These are phyloP conservation scores for Leiothrix lutea DNA, from an alignment of 2,113 vertebrate genomes.

Conservation along the genomic window DNA sequence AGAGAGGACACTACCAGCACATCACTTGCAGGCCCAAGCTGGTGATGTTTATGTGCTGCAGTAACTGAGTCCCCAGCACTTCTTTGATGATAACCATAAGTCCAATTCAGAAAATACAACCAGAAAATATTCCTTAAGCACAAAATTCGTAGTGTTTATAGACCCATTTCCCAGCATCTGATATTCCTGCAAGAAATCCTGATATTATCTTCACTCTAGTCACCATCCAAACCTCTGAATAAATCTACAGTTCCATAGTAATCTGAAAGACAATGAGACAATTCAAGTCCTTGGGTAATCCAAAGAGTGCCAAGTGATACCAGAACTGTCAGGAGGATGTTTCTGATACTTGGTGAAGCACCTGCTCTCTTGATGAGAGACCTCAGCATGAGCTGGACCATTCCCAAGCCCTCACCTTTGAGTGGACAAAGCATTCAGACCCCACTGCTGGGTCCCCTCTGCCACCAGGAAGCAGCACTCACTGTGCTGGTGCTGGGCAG, in stretches of 20 bases:
- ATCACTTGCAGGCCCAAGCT: not conserved
- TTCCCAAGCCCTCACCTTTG: rapidly evolving
- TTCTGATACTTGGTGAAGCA: not conserved
- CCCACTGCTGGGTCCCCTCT: not conserved
- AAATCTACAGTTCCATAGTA: not conserved
- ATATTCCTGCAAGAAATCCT: not conserved
- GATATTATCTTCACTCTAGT: not conserved
- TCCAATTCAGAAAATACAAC: not conserved
- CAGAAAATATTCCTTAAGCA: not conserved
- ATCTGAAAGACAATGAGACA: not conserved
- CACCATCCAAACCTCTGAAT: not conserved
- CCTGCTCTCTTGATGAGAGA: not conserved
- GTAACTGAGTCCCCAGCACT: not conserved
- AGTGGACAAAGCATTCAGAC: not conserved
- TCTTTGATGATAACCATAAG: not conserved
- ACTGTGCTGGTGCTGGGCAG: not conserved
- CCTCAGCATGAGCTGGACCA: not conserved
- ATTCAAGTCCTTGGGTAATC: not conserved
- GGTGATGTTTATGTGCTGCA: not conserved
- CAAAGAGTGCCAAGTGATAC: not conserved
- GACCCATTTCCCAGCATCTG: not conserved
- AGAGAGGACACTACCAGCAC: not conserved
- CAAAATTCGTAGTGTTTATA: not conserved
- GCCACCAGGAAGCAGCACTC: not conserved
- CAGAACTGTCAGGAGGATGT: rapidly evolving